These are phyloP conservation scores for Oscheius myriophilus DNA, from an alignment of 2,888 invertebrate genomes.

Conservation along the genomic window DNA sequence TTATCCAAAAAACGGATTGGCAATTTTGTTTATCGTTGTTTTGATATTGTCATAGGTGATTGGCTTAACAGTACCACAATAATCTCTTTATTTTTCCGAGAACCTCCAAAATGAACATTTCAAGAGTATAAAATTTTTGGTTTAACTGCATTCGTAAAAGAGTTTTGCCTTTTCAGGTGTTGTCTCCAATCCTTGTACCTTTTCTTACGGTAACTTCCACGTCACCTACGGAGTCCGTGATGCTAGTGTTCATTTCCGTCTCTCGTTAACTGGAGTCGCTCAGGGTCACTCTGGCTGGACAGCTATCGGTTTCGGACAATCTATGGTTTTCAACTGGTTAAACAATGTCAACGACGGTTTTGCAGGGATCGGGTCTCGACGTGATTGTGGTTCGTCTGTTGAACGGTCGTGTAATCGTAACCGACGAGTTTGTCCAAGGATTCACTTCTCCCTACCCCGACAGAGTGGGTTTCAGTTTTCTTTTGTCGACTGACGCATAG, in stretches of 20 bases:
- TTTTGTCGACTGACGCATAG: too few species aligned
- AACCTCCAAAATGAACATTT: too few species aligned
- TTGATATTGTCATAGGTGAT: too few species aligned
- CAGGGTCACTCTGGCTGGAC: slow-evolving; percentile 56
- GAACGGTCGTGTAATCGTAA: slow-evolving; percentile 60
- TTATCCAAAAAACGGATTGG: too few species aligned
- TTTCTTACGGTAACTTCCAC: slow-evolving; percentile 44
- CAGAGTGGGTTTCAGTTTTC: slow-evolving; percentile 35
- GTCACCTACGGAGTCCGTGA: slow-evolving; percentile 51
- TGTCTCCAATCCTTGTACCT: slow-evolving; percentile 38
- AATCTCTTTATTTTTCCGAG: too few species aligned
- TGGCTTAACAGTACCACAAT: too few species aligned
- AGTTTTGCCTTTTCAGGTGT: slow-evolving; percentile 29
- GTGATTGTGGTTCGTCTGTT: slow-evolving; percentile 60
- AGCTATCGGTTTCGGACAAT: slow-evolving; percentile 62
- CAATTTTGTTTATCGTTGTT: too few species aligned
- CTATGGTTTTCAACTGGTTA: slow-evolving; percentile 53
- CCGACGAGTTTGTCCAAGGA: slow-evolving; percentile 67
- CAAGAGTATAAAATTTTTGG: too few species aligned
- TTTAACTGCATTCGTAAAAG: too few species aligned
- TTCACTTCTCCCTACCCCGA: slow-evolving; percentile 59
- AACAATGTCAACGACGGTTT: background rate
- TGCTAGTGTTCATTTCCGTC: slow-evolving; percentile 57
- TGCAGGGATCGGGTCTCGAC: slow-evolving; percentile 61
- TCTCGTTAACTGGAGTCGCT: slow-evolving; percentile 53